A percentile compares a stretch with the other conserved stretches of the same genome.
Evolutionary conservation across 2,888 invertebrate genomes (phyloP).

Genomic region (Alcis repandata): DNA sequence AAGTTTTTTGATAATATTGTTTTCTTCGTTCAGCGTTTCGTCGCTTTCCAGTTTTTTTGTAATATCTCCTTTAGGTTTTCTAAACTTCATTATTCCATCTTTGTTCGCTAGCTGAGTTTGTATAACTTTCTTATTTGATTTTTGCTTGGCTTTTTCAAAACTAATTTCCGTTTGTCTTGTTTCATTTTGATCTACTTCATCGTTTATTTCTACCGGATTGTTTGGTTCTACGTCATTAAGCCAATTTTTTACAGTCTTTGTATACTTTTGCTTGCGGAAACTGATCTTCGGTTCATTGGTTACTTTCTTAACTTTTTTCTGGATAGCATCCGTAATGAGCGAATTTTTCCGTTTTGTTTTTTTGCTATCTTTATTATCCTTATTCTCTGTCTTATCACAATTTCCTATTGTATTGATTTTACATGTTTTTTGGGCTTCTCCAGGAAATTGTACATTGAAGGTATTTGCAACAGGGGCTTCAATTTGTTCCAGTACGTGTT

Average conservation of each 20-base stretch:
- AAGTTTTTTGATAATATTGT: neutral
- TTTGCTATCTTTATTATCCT: slow-evolving; percentile 12
- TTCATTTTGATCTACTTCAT: slow-evolving; percentile 14
- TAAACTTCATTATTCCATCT: slow-evolving; percentile 75
- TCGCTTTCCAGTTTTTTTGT: slow-evolving; percentile 25
- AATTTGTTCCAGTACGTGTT: slow-evolving; percentile 25
- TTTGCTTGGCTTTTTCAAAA: slow-evolving; percentile 40
- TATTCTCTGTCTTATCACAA: slow-evolving; percentile 14
- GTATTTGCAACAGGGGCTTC: slow-evolving; percentile 6
- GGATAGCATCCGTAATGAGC: slow-evolving; percentile 38
- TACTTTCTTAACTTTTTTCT: slow-evolving; percentile 56
- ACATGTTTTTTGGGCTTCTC: neutral
- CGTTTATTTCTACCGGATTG: slow-evolving; percentile 44
- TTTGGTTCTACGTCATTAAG: slow-evolving; percentile 57
- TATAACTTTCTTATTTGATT: slow-evolving; percentile 57
- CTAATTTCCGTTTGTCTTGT: neutral
- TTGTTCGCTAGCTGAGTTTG: slow-evolving; percentile 74
- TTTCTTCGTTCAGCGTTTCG: slow-evolving; percentile 26
- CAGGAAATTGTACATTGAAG: slow-evolving; percentile 6
- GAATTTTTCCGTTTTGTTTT: slow-evolving; percentile 47
- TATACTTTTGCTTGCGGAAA: slow-evolving; percentile 66
- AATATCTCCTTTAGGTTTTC: slow-evolving; percentile 57
- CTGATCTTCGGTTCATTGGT: slow-evolving; percentile 40
- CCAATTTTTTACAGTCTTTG: slow-evolving; percentile 72
- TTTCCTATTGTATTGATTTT: slow-evolving; percentile 5